Conservation (phyloP, 2,113 vertebrate genomes). For the Procavia capensis region DNA sequence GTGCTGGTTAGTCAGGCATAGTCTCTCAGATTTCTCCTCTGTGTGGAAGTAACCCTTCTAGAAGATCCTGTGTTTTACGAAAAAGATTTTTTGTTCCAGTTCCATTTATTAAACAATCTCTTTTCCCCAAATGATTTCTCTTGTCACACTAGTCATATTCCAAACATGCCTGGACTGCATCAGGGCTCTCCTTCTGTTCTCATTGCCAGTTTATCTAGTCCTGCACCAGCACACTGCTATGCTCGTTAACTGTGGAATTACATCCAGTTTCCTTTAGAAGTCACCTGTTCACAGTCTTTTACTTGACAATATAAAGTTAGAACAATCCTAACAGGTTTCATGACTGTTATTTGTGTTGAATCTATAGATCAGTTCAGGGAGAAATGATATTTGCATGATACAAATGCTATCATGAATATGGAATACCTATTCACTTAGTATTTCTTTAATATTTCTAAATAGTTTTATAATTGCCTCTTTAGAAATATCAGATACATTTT, state of each 20-base stretch:
- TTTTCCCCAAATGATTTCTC: background rate
- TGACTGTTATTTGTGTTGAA: background rate
- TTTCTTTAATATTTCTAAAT: background rate
- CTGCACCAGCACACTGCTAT: background rate
- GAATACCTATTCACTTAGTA: background rate
- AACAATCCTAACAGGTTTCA: background rate
- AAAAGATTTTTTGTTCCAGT: background rate
- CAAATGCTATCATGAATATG: background rate
- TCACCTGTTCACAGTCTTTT: background rate
- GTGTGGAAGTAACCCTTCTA: background rate
- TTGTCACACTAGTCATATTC: background rate
- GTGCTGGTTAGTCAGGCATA: background rate
- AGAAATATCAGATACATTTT: background rate
- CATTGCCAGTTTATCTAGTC: background rate
- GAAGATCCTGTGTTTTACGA: background rate
- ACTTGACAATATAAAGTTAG: background rate
- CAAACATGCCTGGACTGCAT: background rate
- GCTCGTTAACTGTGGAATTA: background rate
- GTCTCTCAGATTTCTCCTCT: background rate
- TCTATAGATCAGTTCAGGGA: background rate
- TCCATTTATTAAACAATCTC: background rate
- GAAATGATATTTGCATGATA: background rate
- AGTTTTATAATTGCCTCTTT: background rate
- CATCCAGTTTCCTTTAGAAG: background rate
- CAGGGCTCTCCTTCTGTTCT: background rate